Conservation (phyloP, 2,888 invertebrate species). For the Chironomus tentans region DNA sequence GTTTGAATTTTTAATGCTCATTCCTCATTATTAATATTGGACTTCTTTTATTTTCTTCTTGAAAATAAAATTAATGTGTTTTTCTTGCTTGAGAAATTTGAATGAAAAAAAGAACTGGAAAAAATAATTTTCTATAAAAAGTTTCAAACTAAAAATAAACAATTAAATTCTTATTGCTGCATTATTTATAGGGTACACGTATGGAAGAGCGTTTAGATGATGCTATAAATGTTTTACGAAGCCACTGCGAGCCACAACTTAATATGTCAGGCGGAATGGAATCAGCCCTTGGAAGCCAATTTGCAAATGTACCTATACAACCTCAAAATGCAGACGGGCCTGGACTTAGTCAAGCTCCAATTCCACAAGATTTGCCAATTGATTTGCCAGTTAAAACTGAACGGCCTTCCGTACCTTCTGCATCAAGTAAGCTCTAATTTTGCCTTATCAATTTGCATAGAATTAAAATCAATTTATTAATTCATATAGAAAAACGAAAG, state of each 20-base stretch:
- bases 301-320: constrained; percentile 15
- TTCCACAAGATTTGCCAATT: constrained; percentile 29
- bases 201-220: constrained; percentile 95
- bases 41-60: neutral
- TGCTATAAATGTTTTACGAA: constrained; percentile 88
- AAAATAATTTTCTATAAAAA: no score
- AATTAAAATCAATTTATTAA: neutral
- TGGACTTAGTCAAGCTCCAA: constrained; percentile 10
- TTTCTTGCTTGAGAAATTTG: no score
- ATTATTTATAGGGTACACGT: constrained; percentile 59
- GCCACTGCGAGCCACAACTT: constrained; percentile 80
- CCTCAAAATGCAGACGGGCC: neutral
- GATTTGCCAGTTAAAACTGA: constrained; percentile 41
- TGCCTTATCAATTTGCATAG: constrained; percentile 52
- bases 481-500: constrained; percentile 50
- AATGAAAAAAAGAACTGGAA: no score
- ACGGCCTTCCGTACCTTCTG: constrained; percentile 38
- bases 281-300: neutral
- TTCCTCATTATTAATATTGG: neutral
- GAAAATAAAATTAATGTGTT: neutral
- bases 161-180: constrained; percentile 2
- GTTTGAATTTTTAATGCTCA: constrained; percentile 2
- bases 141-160: neutral
- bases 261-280: constrained; percentile 7
- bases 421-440: constrained; percentile 38